phyloP scores from a whole-genome alignment of 2,888 invertebrate species.

The Endomychus coccineus region DNA sequence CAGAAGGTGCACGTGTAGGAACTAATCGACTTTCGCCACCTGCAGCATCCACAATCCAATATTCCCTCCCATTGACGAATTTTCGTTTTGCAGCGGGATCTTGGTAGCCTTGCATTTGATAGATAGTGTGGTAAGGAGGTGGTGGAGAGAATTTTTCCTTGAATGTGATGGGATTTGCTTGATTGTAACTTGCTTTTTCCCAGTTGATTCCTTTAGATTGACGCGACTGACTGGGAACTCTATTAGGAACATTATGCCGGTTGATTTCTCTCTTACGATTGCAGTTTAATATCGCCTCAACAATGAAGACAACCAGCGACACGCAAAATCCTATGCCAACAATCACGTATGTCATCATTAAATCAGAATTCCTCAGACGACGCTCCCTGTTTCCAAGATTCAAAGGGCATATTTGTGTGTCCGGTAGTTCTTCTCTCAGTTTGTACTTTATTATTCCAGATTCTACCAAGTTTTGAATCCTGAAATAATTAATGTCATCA shows the following conservation, averaged over 20 bases:
- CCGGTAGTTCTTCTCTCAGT: conserved; percentile 56
- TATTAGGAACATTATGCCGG: too few species aligned
- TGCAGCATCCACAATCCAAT: conserved; percentile 58
- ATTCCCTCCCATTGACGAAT: conserved; percentile 70
- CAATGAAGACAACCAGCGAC: conserved; percentile 56
- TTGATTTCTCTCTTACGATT: neutral
- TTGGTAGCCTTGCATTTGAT: conserved; percentile 39
- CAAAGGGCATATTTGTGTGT: conserved; percentile 72
- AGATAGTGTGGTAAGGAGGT: conserved; percentile 59
- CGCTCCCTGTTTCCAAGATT: conserved; percentile 75
- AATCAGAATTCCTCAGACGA: conserved; percentile 66
- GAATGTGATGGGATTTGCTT: too few species aligned
- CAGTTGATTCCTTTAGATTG: too few species aligned
- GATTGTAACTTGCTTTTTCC: too few species aligned
- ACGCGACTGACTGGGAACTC: too few species aligned
- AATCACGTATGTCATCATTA: conserved; percentile 72
- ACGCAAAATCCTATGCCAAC: conserved; percentile 62
- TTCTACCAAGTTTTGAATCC: conserved; percentile 62
- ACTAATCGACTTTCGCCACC: conserved; percentile 59
- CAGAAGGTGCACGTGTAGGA: conserved; percentile 68
- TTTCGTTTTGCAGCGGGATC: conserved; percentile 32
- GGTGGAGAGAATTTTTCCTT: too few species aligned
- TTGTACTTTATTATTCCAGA: conserved; percentile 67
- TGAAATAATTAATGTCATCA: too few species aligned
- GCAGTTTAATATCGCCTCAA: conserved; percentile 44